phyloP scores from a whole-genome alignment of 2,888 invertebrate species.

The Andrena trimmerana region DNA sequence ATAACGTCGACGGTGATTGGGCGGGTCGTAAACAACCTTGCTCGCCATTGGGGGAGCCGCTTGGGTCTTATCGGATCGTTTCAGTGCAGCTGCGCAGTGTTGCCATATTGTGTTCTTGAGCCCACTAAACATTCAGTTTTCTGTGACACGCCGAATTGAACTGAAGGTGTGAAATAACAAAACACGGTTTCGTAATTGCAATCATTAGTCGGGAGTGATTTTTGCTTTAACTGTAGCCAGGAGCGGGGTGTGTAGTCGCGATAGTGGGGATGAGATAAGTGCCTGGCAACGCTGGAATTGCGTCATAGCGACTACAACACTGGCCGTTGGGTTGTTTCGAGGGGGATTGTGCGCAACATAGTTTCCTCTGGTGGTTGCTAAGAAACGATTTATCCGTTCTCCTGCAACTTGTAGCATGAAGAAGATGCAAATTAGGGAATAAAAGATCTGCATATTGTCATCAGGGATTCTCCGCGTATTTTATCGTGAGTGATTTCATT shows the following conservation, averaged over 20 bases:
- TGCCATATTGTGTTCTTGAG: constrained; percentile 11
- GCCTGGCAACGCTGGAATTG: constrained; percentile 29
- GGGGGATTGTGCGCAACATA: background rate
- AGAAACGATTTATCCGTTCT: too few species aligned
- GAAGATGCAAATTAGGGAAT: too few species aligned
- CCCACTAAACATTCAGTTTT: constrained; percentile 37
- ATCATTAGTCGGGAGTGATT: background rate
- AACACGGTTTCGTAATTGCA: background rate
- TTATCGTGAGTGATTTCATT: too few species aligned
- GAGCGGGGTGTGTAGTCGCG: background rate
- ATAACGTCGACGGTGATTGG: constrained; percentile 14
- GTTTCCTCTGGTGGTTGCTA: background rate
- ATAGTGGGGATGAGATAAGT: background rate
- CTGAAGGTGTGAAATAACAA: background rate
- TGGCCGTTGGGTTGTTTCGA: background rate
- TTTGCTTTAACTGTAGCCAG: background rate
- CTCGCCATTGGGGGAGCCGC: constrained; percentile 13
- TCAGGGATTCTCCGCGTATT: too few species aligned
- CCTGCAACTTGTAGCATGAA: too few species aligned
- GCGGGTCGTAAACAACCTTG: background rate
- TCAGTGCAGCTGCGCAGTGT: constrained; percentile 9
- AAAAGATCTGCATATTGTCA: too few species aligned
- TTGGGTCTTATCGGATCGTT: constrained; percentile 44
- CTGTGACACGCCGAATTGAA: constrained; percentile 25
- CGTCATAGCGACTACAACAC: constrained; percentile 6